Base-by-base conservation (phyloP, 2,888 invertebrate genomes). In the Aspidapion aeneum region DNA sequence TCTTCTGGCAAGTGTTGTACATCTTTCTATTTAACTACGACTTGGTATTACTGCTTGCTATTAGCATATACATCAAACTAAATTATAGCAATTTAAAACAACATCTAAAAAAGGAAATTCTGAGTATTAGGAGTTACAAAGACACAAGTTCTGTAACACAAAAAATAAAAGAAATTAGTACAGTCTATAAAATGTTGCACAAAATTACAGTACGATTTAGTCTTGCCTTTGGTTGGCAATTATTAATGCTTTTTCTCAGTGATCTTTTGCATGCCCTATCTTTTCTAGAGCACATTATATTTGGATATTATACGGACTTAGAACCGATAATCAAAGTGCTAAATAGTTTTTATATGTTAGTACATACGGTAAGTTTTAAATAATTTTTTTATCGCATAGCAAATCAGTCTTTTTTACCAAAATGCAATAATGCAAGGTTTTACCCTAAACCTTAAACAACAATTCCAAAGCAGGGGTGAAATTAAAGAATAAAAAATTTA, bases 231-330 rank as follows among this genome's bases (percentile, higher is more conserved):
- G 49, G n/a, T 2, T n/a, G 17, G 20, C 51, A n/a, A 2, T 21
- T 16, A 21, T n/a, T n/a, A 19, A 22, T 62, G 21, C 18, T 21
- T 19, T 21, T n/a, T 20, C n/a, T 57, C 9, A 7, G 5, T 54
- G 58, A 17, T 18, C 18, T 9, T 49, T 20, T 20, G 49, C 20
- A 2, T 57, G 58, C 1, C 49, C 21, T 20, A 62, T 35, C 1
- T 21, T 35, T 20, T 55, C 50, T n/a, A 58, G 49, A 49, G 18
- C 55, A 50, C 58, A 58, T 35, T 57, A 48, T 22, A 22, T 57
- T 57, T 35, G 22, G 35, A 21, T 3, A 7, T 35, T 35, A 7
- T 35, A 12, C 3, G 3, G 12, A 35, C 5, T 35, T 12, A 3
- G 12, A 35, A 12, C 35, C 35, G 5, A 35, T 35, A 7, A 12